phyloP scores from a whole-genome alignment of 1,140 invertebrate species.

The Drosophila funebris region DNA sequence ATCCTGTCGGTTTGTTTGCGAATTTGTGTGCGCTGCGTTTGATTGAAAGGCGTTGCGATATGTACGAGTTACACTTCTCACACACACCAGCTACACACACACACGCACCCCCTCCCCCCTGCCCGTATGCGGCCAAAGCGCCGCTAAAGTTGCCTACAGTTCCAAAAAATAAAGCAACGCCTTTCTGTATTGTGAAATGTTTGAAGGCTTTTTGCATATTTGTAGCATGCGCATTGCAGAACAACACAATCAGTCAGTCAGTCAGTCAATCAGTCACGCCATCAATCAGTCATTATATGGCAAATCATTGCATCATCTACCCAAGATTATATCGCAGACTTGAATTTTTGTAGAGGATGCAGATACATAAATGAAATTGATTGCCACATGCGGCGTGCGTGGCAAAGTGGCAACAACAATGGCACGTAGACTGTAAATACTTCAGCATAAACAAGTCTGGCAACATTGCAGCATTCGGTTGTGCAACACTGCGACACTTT shows the following conservation, averaged over 20 bases:
- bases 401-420: background rate
- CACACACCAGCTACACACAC: conserved; percentile 14
- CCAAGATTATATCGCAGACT: background rate
- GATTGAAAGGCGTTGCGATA: conserved; percentile 71
- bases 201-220: conserved; percentile 28
- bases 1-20: conserved; percentile 58
- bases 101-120: conserved; percentile 2
- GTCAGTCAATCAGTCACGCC: conserved; percentile 35
- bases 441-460: too few relatives aligned
- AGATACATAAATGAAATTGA: conserved; percentile 1
- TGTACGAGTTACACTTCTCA: background rate
- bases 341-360: background rate
- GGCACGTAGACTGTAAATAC: too few relatives aligned
- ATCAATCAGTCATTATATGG: conserved; percentile 15
- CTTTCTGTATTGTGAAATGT: conserved; percentile 23
- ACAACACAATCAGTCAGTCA: conserved; percentile 46
- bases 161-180: conserved; percentile 2
- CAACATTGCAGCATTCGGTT: too few relatives aligned
- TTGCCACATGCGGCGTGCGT: conserved; percentile 4
- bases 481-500: too few relatives aligned
- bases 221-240: conserved; percentile 4
- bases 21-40: conserved; percentile 62
- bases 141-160: background rate
- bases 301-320: conserved; percentile 5
- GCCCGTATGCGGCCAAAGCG: background rate